Base-by-base conservation (phyloP, 2,888 invertebrate species). In the Netelia melanura region DNA sequence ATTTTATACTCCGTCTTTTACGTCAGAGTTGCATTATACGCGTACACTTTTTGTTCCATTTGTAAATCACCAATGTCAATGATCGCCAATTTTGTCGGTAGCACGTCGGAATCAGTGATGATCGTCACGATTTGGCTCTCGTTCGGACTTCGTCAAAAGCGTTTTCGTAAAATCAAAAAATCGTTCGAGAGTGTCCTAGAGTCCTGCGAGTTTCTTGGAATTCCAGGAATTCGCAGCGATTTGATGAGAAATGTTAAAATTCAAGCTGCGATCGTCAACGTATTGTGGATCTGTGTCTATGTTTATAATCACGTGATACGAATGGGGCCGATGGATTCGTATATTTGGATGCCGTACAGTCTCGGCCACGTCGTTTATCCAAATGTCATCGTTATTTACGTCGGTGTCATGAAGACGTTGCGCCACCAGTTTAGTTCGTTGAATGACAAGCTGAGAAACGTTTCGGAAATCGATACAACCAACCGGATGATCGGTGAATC, bases 361-460 rank as follows among this genome's bases (percentile, higher is more conserved):
- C 38, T 65, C n/a, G 43, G 43, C 5, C 30, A 43, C 8, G 17
- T 65, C 43, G 65, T 65, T n/a, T 43, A 43, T 38, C 65, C 38
- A 3, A 65, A 65, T 17, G 17, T 65, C 43, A 65, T 65, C 3
- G 8, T 65, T 14, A 65, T 65, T 14, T 65, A 43, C 65, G 17
- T 38, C 8, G 65, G 3, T 43, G n/a, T n/a, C 6, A 65, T 65
- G 65, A n/a, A 5, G 3, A 9, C n/a, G 0, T 17, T 38, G 14
- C 8, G 43, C 2, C 14, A 65, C 0, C 65, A n/a, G 6, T 65
- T 65, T 65, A n/a, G 43, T 14, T 38, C 65, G n/a, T n/a, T 65
- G 43, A 65, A 65, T 8, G 8, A 64, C 8, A 83, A 75, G 6
- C 21, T 83, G 11, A 21, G 68, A 48, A 62, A 70, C 17, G 44